Conservation (phyloP, 2,113 vertebrate genomes). For the Lepidothrix coronata region DNA sequence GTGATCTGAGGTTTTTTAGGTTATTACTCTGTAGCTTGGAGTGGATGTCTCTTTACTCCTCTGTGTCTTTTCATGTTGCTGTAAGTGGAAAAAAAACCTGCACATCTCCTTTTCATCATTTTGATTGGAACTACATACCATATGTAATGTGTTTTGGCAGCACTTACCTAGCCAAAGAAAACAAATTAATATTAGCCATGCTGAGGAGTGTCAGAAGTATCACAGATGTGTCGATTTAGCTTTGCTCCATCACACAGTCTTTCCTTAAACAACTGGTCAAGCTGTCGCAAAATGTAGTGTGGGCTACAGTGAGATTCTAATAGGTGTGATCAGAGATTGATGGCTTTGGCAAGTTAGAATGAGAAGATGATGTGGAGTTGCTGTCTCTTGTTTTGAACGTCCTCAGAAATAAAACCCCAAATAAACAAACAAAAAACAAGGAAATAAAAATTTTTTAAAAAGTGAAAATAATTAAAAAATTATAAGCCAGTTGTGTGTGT, state of each 20-base stretch:
- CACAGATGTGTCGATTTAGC: constrained; percentile 75
- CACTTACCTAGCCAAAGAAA: constrained; percentile 78
- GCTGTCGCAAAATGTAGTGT: constrained; percentile 56
- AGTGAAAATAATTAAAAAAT: neutral
- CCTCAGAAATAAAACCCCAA: neutral
- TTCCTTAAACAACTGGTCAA: constrained; percentile 72
- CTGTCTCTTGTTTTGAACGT: constrained; percentile 26
- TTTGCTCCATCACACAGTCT: constrained; percentile 70
- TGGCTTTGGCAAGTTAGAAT: constrained; percentile 47
- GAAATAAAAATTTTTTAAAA: neutral
- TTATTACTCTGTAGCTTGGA: neutral
- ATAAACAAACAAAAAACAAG: neutral
- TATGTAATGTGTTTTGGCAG: constrained; percentile 74
- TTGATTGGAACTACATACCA: constrained; percentile 72
- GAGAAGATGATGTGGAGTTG: constrained; percentile 38
- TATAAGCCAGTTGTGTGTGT: neutral
- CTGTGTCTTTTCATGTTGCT: constrained; percentile 35
- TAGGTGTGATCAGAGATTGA: constrained; percentile 67
- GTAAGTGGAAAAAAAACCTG: constrained; percentile 1
- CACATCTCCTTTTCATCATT: constrained; percentile 64
- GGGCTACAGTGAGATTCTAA: constrained; percentile 56
- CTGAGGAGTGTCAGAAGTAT: constrained; percentile 75
- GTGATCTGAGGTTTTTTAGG: neutral
- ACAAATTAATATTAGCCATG: constrained; percentile 80
- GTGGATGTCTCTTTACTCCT: neutral